Evolutionary conservation across 1,140 invertebrate genomes (phyloP).

Genomic region (Caenorhabditis brenneri): DNA sequence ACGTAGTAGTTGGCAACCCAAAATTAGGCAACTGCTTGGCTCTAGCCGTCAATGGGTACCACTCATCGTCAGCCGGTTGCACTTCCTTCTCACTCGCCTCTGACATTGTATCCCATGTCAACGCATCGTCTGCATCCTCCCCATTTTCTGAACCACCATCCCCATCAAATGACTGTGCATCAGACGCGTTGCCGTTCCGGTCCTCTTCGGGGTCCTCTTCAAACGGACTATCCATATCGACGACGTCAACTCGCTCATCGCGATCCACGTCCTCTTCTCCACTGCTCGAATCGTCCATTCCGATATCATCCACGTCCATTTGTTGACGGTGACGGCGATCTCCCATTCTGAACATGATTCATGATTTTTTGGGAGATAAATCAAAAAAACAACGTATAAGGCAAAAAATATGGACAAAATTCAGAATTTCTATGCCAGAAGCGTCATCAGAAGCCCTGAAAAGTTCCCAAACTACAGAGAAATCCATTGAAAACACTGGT

Average conservation of each 20-base stretch:
- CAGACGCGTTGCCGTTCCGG: background rate
- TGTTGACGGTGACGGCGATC: no score
- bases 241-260: background rate
- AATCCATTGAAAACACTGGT: no score
- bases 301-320: no score
- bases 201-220: background rate
- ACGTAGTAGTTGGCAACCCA: constrained; percentile 11
- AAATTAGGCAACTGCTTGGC: background rate
- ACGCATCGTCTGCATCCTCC: background rate
- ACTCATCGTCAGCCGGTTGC: background rate
- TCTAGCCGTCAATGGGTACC: constrained; percentile 13
- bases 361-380: no score
- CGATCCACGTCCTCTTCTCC: background rate
- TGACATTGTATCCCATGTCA: background rate
- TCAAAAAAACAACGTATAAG: no score
- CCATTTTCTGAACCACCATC: background rate
- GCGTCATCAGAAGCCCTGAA: no score
- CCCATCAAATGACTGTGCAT: background rate
- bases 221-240: background rate
- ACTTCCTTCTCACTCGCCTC: background rate
- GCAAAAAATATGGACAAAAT: no score
- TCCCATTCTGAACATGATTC: no score
- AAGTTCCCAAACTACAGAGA: no score
- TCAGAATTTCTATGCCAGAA: no score
- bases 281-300: no score